A percentile compares a stretch with the other conserved stretches of the same genome.
Conservation (phyloP, 2,888 invertebrate species). For the Buathra laborator region DNA sequence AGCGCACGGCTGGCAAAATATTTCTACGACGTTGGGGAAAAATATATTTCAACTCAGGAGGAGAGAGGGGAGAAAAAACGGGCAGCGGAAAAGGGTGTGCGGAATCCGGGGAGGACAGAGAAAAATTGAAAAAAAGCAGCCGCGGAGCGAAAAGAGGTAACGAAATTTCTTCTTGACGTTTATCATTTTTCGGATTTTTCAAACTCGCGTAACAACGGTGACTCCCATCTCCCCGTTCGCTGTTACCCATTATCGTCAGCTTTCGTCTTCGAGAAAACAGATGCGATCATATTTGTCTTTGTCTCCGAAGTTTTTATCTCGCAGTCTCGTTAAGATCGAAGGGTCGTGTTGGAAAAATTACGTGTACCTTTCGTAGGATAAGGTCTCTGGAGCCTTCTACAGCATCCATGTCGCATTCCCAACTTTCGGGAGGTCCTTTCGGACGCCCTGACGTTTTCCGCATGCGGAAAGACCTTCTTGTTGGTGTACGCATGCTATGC, state of each 20-base stretch:
- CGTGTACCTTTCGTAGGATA: background rate
- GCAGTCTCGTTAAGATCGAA: constrained; percentile 42
- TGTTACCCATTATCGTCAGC: constrained; percentile 16
- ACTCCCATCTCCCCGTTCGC: background rate
- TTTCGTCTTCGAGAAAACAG: constrained; percentile 28
- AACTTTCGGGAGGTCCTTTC: too few relatives aligned
- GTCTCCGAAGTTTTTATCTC: constrained; percentile 37
- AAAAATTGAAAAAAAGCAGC: constrained; percentile 53
- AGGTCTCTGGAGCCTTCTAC: background rate
- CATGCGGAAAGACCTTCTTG: too few relatives aligned
- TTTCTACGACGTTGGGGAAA: constrained; percentile 59
- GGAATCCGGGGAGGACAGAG: constrained; percentile 52
- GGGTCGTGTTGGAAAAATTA: background rate
- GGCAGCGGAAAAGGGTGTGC: background rate
- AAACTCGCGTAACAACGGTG: constrained; percentile 1
- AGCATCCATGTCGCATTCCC: constrained; percentile 16
- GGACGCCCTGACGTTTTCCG: too few relatives aligned
- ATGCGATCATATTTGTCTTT: constrained; percentile 55
- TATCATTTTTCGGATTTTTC: constrained; percentile 41
- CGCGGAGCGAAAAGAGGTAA: constrained; percentile 42
- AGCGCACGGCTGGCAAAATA: constrained; percentile 51
- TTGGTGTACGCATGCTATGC: too few relatives aligned
- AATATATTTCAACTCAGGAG: constrained; percentile 53
- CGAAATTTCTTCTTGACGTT: constrained; percentile 52
- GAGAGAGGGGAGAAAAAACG: background rate